Base-by-base conservation (phyloP, 2,888 invertebrate species). In the Heliconius sara region DNA sequence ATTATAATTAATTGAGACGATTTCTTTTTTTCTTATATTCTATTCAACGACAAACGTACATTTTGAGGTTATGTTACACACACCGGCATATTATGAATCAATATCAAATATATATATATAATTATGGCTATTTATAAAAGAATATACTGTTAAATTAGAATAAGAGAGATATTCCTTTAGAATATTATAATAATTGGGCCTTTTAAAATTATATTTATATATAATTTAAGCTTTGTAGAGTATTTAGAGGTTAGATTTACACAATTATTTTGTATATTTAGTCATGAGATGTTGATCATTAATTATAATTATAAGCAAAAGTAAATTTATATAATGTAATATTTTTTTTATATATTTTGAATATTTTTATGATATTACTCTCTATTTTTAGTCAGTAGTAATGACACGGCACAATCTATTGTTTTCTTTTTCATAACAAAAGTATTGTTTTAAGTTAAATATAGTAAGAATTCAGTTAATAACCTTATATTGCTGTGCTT, bases 21-120 rank as follows among this genome's bases (percentile, higher is more conserved):
- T 39, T 39, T 39, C 34, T 39, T 39, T 39, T 7, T 0, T 39
- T 39, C 13, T 67, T 67, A 68, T 9, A 34, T 34, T 68, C n/a
- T 25, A 16, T 68, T 68, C 12, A 43, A 43, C 39, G n/a, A 68
- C 13, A 68, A 43, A 22, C 13, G 27, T 30, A 67, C 3, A 34
- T 67, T 70, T 70, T 70, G 43, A 70, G 70, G 70, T 70, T 70
- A 70, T 70, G 39, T 43, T 25, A 25, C 16, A 70, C 70, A 43
- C 70, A 47, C 70, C 70, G 70, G 70, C 70, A 43, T 12, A n/a
- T 43, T 3, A 68, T 25, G 13, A 52, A 52, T 52, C 19, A 22
- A 16, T 25, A 25, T 70, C 7, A n/a, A 43, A 13, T n/a, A 68
- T 43, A 16, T 70, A n/a, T n/a, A 43, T 70, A 70, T 25, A 47